Conservation (phyloP, 2,888 invertebrate genomes). For the Ormyrus rosae region DNA sequence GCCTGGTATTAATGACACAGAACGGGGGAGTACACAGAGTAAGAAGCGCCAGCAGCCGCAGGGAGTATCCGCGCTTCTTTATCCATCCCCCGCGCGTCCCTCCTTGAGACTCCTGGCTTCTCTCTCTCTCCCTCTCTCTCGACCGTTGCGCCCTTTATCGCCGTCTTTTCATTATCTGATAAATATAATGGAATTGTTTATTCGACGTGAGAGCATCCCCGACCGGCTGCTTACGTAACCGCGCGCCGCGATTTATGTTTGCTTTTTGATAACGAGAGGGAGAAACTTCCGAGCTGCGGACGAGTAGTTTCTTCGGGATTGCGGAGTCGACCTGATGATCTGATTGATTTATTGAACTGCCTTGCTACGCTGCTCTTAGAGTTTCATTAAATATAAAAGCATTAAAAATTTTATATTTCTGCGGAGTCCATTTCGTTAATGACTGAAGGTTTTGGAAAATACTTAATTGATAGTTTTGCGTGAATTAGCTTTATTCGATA, state of each 20-base stretch:
- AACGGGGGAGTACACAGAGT: conserved; percentile 58
- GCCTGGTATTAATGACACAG: conserved; percentile 75
- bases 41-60: not conserved
- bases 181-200: conserved; percentile 72
- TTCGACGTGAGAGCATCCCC: conserved; percentile 58
- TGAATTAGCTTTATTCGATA: too few species aligned
- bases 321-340: conserved; percentile 33
- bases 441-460: not conserved
- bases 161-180: conserved; percentile 72
- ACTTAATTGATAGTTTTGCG: too few species aligned
- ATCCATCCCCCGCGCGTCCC: conserved; percentile 55
- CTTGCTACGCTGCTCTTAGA: too few species aligned
- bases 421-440: not conserved
- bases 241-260: conserved; percentile 51
- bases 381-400: conserved; percentile 17
- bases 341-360: conserved; percentile 43
- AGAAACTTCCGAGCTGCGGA: not conserved
- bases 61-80: conserved; percentile 65
- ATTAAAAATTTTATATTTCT: conserved; percentile 26
- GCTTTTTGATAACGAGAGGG: conserved; percentile 55
- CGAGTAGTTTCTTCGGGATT: conserved; percentile 25
- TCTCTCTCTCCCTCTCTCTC: conserved; percentile 44
- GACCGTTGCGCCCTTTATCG: conserved; percentile 67
- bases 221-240: conserved; percentile 48
- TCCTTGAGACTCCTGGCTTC: conserved; percentile 23